A percentile compares a stretch with the other conserved stretches of the same genome.
Conservation (phyloP, 1,140 invertebrate species). For the Ostrea denselamellosa region DNA sequence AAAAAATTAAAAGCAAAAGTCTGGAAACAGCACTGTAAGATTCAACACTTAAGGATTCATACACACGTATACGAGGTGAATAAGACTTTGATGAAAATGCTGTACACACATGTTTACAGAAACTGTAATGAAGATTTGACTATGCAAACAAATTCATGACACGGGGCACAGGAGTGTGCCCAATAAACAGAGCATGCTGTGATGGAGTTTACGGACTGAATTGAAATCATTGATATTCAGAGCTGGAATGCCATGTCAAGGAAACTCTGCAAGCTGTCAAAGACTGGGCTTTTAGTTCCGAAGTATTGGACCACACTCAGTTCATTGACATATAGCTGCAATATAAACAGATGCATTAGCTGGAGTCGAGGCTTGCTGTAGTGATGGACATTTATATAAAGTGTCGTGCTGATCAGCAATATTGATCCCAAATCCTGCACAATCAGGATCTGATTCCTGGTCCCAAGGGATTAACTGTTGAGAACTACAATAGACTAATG, state of each 20-base stretch:
- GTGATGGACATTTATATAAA: background rate
- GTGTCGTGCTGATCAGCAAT: background rate
- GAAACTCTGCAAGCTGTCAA: background rate
- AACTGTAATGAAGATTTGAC: background rate
- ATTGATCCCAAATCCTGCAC: constrained; percentile 31
- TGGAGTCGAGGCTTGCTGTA: background rate
- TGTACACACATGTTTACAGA: background rate
- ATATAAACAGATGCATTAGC: constrained; percentile 6
- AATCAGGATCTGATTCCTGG: constrained; percentile 2
- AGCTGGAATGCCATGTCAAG: background rate
- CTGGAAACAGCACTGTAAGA: background rate
- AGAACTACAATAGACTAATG: constrained; percentile 30
- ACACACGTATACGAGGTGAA: background rate
- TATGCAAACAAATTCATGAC: background rate
- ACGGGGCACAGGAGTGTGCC: background rate
- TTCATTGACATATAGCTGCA: background rate
- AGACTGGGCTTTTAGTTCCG: background rate
- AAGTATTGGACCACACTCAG: background rate
- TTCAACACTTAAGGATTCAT: background rate
- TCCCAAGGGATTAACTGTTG: constrained; percentile 6
- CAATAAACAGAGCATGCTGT: background rate
- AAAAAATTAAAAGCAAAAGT: too few species aligned
- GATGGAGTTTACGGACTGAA: background rate
- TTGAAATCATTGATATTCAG: background rate
- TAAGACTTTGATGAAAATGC: background rate